Evolutionary conservation across 2,888 invertebrate genomes (phyloP).

Genomic region (Philaethria dido): DNA sequence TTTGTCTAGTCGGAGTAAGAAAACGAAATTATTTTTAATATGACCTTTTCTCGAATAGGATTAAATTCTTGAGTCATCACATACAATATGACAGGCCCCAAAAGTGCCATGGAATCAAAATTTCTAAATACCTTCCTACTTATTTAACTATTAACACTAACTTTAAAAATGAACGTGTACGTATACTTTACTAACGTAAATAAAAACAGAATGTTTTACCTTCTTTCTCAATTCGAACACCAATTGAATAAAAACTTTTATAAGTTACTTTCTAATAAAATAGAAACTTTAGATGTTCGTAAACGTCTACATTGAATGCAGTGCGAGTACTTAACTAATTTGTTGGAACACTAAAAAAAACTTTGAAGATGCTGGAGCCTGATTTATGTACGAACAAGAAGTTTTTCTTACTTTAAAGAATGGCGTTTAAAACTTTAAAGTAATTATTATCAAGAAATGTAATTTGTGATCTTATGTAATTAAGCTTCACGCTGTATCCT

Average conservation of each 20-base stretch:
- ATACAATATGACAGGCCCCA: no score
- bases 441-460: conserved; percentile 19
- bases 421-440: conserved; percentile 7
- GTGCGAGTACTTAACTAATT: conserved; percentile 29
- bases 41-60: no score
- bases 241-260: conserved; percentile 7
- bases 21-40: no score
- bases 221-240: not conserved
- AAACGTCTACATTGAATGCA: conserved; percentile 30
- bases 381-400: conserved; percentile 12
- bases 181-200: not conserved
- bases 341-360: conserved; percentile 28
- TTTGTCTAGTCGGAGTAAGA: no score
- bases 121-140: no score
- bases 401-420: conserved; percentile 17
- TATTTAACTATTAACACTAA: no score
- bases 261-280: conserved; percentile 10
- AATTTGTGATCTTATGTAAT: no score
- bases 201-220: not conserved
- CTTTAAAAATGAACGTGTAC: no score
- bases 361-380: conserved; percentile 21
- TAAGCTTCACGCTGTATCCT: no score
- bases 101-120: no score
- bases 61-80: no score
- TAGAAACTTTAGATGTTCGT: conserved; percentile 12